Conservation (phyloP, 2,888 invertebrate genomes). For the Scrobipalpa atriplicella region DNA sequence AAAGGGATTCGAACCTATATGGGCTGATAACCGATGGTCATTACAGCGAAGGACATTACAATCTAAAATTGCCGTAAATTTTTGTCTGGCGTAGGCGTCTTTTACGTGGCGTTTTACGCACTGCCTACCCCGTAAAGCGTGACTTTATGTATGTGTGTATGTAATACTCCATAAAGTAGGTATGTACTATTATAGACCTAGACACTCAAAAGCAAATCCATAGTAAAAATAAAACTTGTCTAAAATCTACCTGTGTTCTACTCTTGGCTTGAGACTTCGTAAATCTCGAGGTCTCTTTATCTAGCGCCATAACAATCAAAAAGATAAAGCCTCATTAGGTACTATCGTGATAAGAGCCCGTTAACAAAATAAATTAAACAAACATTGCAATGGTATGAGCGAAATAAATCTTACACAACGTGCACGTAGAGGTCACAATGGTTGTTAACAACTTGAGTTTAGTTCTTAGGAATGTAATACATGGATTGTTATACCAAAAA, state of each 20-base stretch:
- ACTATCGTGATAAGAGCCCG: slow-evolving; percentile 6
- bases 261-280: background rate
- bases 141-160: no score
- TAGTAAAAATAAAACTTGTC: background rate
- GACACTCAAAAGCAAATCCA: no score
- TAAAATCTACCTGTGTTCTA: background rate
- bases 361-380: slow-evolving; percentile 29
- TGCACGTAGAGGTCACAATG: background rate
- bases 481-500: background rate
- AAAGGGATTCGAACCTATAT: no score
- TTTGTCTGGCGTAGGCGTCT: no score
- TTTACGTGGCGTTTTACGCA: no score
- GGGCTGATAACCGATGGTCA: no score
- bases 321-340: slow-evolving; percentile 23
- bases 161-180: no score
- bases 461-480: background rate
- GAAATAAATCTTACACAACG: slow-evolving; percentile 34
- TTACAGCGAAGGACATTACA: no score
- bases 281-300: background rate
- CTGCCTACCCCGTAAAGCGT: no score
- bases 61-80: no score
- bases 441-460: background rate
- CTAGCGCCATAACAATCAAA: slow-evolving; percentile 18
- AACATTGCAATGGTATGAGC: slow-evolving; percentile 41
- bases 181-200: no score